Evolutionary conservation across 2,113 vertebrate genomes (phyloP).

Genomic region (Psophia crepitans): DNA sequence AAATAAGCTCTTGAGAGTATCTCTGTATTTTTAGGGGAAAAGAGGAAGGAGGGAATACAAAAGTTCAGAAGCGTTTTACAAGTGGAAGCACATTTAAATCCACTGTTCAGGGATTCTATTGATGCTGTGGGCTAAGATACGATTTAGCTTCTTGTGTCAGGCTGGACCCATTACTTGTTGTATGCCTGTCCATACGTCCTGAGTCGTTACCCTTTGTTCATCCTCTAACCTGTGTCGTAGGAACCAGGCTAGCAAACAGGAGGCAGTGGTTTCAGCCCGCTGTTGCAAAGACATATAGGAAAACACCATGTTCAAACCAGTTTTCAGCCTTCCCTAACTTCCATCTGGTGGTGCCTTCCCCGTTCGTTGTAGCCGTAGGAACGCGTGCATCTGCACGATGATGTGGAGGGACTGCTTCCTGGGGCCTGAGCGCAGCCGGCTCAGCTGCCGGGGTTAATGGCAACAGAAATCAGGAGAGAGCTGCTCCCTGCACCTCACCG

Average conservation of each 20-base stretch:
- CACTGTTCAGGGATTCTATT: background rate
- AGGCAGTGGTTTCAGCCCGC: background rate
- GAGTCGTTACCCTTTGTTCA: background rate
- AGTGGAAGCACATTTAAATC: background rate
- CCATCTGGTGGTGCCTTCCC: background rate
- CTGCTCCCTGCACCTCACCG: background rate
- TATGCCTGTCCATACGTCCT: background rate
- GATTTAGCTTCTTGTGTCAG: background rate
- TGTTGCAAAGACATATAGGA: background rate
- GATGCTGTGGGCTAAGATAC: background rate
- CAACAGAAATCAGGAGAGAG: background rate
- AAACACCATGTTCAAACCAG: background rate
- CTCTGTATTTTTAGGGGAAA: background rate
- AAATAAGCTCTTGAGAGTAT: background rate
- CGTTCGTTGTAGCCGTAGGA: fast-evolving
- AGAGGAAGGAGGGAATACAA: background rate
- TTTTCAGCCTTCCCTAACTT: background rate
- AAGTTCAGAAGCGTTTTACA: background rate
- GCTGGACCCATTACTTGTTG: background rate
- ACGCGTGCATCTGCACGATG: background rate
- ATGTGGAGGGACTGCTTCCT: background rate
- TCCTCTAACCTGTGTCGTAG: background rate
- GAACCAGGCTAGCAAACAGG: background rate
- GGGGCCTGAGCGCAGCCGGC: background rate
- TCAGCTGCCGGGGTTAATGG: background rate